phyloP scores from a whole-genome alignment of 2,797 vertebrate species.

The Cirrhinus mrigala region DNA sequence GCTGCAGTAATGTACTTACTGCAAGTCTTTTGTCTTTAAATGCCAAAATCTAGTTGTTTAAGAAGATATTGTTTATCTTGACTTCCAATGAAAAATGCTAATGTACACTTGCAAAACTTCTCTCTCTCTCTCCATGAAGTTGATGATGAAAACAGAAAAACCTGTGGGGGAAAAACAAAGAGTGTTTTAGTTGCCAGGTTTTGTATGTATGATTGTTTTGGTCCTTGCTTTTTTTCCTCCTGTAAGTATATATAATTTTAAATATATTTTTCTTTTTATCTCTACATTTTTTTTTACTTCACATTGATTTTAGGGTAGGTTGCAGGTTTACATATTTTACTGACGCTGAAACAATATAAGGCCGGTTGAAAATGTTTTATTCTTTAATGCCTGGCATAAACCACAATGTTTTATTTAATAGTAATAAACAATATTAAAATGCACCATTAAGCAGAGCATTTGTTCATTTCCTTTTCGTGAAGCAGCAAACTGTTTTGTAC shows the following conservation, averaged over 20 bases:
- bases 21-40: slow-evolving; percentile 11
- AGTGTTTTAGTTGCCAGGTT: background rate
- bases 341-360: background rate
- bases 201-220: background rate
- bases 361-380: background rate
- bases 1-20: background rate
- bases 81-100: background rate
- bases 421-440: background rate
- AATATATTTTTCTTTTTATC: background rate
- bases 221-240: background rate
- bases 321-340: background rate
- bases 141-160: slow-evolving; percentile 60
- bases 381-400: background rate
- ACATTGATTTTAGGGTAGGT: background rate
- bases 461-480: background rate
- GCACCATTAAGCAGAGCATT: background rate
- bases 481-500: background rate
- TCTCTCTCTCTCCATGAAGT: slow-evolving; percentile 31
- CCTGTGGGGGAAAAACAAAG: slow-evolving; percentile 67
- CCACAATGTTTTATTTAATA: background rate
- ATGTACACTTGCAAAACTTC: background rate
- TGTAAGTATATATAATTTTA: background rate
- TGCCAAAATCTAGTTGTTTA: slow-evolving; percentile 22
- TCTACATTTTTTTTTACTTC: too few relatives aligned
- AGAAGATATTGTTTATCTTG: slow-evolving; percentile 18